Evolutionary conservation across 35 echinoderm and acorn worm genomes (phyloP).

Genomic region (Patiria miniata): DNA sequence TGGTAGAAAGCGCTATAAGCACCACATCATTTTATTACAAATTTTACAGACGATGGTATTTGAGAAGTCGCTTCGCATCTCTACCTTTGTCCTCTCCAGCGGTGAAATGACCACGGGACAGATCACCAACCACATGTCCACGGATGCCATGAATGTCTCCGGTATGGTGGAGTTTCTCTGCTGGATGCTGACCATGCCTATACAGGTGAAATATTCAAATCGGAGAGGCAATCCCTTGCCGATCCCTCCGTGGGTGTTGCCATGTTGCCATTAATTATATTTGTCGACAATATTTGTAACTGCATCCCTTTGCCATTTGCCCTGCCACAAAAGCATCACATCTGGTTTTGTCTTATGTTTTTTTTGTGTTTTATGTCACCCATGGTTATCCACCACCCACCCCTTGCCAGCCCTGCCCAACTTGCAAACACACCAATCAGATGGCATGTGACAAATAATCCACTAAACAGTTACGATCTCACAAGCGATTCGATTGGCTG

Average conservation of each 20-base stretch:
- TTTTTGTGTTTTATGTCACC: too few species aligned
- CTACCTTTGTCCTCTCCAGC: constrained; percentile 76
- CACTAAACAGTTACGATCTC: too few species aligned
- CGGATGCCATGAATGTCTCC: constrained; percentile 76
- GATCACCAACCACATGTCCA: constrained; percentile 96
- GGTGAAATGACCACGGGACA: constrained; percentile 89
- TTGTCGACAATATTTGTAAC: neutral
- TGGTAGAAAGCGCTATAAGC: too few species aligned
- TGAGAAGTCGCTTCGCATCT: constrained; percentile 85
- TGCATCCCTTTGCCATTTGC: neutral
- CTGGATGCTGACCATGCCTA: constrained; percentile 82
- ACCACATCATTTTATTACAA: too few species aligned
- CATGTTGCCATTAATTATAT: too few species aligned
- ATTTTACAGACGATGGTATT: constrained; percentile 76
- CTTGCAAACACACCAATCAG: constrained; percentile 18
- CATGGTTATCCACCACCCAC: too few species aligned
- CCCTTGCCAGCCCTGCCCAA: too few species aligned
- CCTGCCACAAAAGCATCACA: neutral
- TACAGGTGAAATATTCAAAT: too few species aligned
- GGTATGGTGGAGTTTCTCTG: constrained; percentile 64
- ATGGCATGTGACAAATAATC: constrained; percentile 34
- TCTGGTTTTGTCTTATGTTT: too few species aligned
- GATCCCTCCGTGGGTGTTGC: too few species aligned
- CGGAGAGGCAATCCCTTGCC: too few species aligned
- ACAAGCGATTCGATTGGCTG: neutral